Evolutionary conservation across 2,888 invertebrate species (phyloP).

Genomic region (Scaptodrosophila latifasciaeformis): DNA sequence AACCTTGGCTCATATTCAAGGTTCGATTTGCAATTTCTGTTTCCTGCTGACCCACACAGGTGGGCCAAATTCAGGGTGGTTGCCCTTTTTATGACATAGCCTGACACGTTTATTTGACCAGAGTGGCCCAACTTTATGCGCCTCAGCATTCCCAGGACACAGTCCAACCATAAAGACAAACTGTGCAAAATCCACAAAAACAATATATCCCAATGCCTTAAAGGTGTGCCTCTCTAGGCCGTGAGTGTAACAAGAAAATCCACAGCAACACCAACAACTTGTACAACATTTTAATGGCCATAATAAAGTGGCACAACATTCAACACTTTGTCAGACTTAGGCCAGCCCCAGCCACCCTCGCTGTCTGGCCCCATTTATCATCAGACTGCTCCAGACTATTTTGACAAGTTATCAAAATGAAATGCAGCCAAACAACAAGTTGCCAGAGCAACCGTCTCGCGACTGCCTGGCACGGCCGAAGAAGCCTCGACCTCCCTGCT

Average conservation of each 20-base stretch:
- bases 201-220: no score
- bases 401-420: slow-evolving; percentile 70
- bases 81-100: slow-evolving; percentile 46
- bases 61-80: background rate
- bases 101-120: slow-evolving; percentile 68
- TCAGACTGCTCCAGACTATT: slow-evolving; percentile 52
- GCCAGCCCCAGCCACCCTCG: slow-evolving; percentile 42
- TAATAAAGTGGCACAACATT: slow-evolving; percentile 62
- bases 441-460: slow-evolving; percentile 27
- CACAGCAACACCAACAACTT: slow-evolving; percentile 3
- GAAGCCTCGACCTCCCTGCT: slow-evolving; percentile 29
- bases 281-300: slow-evolving; percentile 48
- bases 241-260: background rate
- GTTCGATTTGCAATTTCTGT: slow-evolving; percentile 12
- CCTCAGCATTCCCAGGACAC: slow-evolving; percentile 47
- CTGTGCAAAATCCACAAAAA: no score
- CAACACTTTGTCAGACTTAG: slow-evolving; percentile 64
- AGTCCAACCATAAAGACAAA: slow-evolving; percentile 61
- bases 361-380: slow-evolving; percentile 69
- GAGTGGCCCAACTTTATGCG: slow-evolving; percentile 25
- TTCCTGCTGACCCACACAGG: slow-evolving; percentile 14
- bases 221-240: no score
- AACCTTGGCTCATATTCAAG: slow-evolving; percentile 38
- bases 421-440: slow-evolving; percentile 59
- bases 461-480: no score